Base-by-base conservation (phyloP, 2,888 invertebrate species). In the Dorcus hopei region DNA sequence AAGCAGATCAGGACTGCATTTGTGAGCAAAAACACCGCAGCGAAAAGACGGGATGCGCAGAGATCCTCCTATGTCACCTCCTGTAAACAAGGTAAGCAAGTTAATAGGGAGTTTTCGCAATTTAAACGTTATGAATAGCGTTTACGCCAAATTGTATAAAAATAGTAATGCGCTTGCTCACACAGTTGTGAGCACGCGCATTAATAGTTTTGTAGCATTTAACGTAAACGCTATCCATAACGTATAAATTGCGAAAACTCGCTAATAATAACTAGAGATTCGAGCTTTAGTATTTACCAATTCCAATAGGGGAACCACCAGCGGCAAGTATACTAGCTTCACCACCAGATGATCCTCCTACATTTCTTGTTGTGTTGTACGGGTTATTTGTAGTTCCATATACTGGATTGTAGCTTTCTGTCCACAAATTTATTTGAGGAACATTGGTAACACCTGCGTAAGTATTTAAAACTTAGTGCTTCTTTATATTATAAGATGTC, bases 31-130 rank as follows among this genome's bases (percentile, higher is more conserved):
- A 52, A 95, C 81, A 0, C 96, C 95, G 79, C 93, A 94, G 81
- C 88, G 94, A 76, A 91, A 93, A 0, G 91, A 87, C 0, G 96
- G 96, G 85, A 95, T 93, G 38, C 98, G 85, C 49, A 94, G 91
- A 3, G 96, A 96, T 0, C 98, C 98, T n/a, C 97, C 97, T 69
- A 98, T 96, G 76, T 98, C 98, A 0, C 91, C 90, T 33, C 88
- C 86, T 85, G 65, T 49, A 70, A 67, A 11, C 5, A 33, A 16
- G 23, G 8, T 3, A 45, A 33, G 11, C 3, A 43, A 53, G 0
- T 9, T 19, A 41, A 40, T 41, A 33, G 2, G n/a, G n/a, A n/a
- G n/a, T n/a, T n/a, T n/a, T n/a, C n/a, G n/a, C n/a, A n/a, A n/a
- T n/a, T n/a, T n/a, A n/a, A n/a, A n/a, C n/a, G n/a, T n/a, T n/a